Evolutionary conservation across 1,140 invertebrate species (phyloP), one percentile per base, ranked within the genome.

Genomic region (Bombus waltoni): DNA sequence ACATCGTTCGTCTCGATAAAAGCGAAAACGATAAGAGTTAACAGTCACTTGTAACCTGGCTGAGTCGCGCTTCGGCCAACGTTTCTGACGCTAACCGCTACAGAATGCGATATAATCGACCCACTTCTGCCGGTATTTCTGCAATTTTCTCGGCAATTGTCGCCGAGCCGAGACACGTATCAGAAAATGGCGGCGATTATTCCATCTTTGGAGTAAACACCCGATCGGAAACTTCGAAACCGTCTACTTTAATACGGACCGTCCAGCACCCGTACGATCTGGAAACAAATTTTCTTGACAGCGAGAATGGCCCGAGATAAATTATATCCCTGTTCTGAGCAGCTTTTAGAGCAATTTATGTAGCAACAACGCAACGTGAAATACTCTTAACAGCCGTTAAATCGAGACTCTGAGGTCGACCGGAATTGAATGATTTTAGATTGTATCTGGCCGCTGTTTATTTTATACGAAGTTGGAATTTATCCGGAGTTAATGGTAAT

Each of bases 61-160:
- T 9, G 66, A 65, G 18, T 62, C 35, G 80, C 22, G 35, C 32
- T 57, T 32, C n/a, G 62, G 72, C 42, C 73, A 79, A 80, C 72
- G 66, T 85, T 87, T 72, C 65, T 65, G 73, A 83, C 70, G 42
- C 53, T 75, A 38, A 47, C 15, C 74, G 57, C 32, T 44, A 28
- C 57, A 62, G 42, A 74, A 71, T 75, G 65, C 74, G 70, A 65
- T 78, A 81, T 88, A 91, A 91, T 89, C 88, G 90, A 91, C 90
- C 90, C 88, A 91, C 82, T 91, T 91, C 86, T 35, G 70, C n/a
- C 40, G 88, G 85, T 66, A 87, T 89, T 88, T 84, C 73, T 85
- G 81, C 88, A 86, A 91, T 91, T 91, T 81, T 80, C 79, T 57
- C 84, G 82, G 83, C 84, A 89, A 88, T 88, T 88, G 80, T 65